Percentiles rank a stretch among this genome's conserved stretches.
Conservation (phyloP, 2,888 invertebrate species). For the Teinopalpus imperialis region DNA sequence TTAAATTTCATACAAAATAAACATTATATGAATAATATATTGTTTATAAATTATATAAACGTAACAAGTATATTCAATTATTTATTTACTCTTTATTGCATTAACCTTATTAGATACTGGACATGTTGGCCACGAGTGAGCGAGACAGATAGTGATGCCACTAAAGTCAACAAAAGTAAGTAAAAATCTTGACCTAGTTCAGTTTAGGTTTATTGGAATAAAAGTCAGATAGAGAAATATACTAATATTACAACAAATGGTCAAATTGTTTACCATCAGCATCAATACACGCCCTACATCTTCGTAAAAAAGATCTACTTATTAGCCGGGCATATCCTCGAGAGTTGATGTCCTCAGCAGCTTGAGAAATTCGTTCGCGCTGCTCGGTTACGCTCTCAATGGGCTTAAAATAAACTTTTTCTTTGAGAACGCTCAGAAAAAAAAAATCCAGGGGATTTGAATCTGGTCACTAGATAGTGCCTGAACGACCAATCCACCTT, state of each 20-base stretch:
- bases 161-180: background rate
- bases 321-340: slow-evolving; percentile 18
- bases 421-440: background rate
- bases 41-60: too few species aligned
- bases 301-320: slow-evolving; percentile 21
- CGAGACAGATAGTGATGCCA: background rate
- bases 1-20: too few species aligned
- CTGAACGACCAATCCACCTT: too few species aligned
- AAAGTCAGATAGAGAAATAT: too few species aligned
- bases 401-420: too few species aligned
- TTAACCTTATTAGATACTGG: too few species aligned
- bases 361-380: slow-evolving; percentile 7
- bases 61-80: too few species aligned
- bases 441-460: too few species aligned
- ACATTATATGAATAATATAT: too few species aligned
- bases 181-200: background rate
- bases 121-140: too few species aligned
- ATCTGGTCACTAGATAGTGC: too few species aligned
- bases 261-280: slow-evolving; percentile 4
- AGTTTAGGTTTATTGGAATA: background rate
- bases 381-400: slow-evolving; percentile 10
- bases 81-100: too few species aligned
- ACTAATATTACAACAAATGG: background rate
- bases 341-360: slow-evolving; percentile 1
- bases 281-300: slow-evolving; percentile 20